Evolutionary conservation across 2,113 vertebrate species (phyloP), one percentile per base, ranked within the genome.

Genomic region (Phoxinus phoxinus): DNA sequence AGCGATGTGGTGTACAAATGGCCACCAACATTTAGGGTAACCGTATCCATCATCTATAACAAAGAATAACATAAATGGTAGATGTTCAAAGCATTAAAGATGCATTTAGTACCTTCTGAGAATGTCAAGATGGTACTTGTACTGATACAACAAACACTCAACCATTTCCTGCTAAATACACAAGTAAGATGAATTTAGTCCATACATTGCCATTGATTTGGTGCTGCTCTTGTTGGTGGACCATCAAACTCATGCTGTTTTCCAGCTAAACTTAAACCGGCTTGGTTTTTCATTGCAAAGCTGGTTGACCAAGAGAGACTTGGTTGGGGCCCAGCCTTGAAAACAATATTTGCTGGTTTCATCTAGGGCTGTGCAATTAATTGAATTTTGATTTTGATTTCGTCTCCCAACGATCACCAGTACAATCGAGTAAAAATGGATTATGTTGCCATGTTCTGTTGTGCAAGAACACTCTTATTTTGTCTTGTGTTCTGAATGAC

Each of bases 11-110:
- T 96, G 17, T 97, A 97, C 90, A 97, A 92, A 88, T 96, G 95
- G 92, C 96, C 96, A 83, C 96, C 96, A 85, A 97, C 96, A 93
- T 97, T 97, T 88, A 97, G 92, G 21, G 96, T 97, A 93, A 97
- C 93, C 87, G 96, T 96, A 92, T 97, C 96, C 90, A 95, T 95
- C 95, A 96, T 97, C 96, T 97, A 93, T 85, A 94, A 93, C 78
- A 9, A 44, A 69, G 19, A 73, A 73, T 25, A 80, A 77, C 32
- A 65, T 12, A 76, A 32, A 21, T 1, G 5, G 15, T 15, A 69
- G 17, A 19, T 15, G 5, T 35, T 19, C 4, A 35, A 35, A 32
- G 30, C 30, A 35, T 35, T 69, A 13, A 21, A 21, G 25, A 53
- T 76, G 3, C 15, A 76, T 46, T 73, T 46, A 27, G 23, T 25